Conservation (phyloP, 2,113 vertebrate genomes). For the Epinephelus lanceolatus region DNA sequence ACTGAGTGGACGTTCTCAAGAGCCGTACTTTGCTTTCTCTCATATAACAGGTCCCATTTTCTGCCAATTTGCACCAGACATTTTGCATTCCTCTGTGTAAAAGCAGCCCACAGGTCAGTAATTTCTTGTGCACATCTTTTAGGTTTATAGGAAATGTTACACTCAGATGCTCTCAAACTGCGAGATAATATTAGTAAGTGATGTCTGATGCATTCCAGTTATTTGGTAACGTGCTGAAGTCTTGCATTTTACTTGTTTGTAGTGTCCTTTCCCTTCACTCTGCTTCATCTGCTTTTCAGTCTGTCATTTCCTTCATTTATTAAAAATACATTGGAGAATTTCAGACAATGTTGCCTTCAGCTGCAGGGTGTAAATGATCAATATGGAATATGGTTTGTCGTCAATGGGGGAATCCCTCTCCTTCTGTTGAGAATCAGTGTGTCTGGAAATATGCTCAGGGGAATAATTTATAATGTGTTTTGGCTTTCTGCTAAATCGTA, state of each 20-base stretch:
- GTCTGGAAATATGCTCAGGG: background rate
- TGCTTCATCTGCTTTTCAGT: background rate
- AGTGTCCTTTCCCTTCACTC: background rate
- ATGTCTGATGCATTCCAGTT: background rate
- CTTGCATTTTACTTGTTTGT: background rate
- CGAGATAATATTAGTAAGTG: background rate
- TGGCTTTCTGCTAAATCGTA: background rate
- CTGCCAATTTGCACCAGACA: slow-evolving; percentile 5
- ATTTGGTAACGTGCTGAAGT: background rate
- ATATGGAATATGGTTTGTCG: background rate
- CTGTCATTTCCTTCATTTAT: slow-evolving; percentile 21
- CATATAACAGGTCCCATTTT: slow-evolving; percentile 11
- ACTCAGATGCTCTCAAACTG: background rate
- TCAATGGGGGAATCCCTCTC: too few species aligned
- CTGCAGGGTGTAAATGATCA: background rate
- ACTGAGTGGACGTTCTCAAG: background rate
- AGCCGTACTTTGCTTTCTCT: slow-evolving; percentile 4
- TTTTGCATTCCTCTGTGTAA: slow-evolving; percentile 12
- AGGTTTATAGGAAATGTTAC: background rate
- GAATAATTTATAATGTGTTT: background rate
- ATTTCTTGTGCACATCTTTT: slow-evolving; percentile 19
- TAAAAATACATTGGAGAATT: background rate
- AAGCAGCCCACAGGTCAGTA: background rate
- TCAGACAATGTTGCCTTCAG: background rate
- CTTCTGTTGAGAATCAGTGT: background rate